A percentile compares a stretch with the other conserved stretches of the same genome.
These are phyloP conservation scores for Vannuccia rotundouncinata DNA, from an alignment of 2,888 invertebrate genomes.

Conservation along the genomic window DNA sequence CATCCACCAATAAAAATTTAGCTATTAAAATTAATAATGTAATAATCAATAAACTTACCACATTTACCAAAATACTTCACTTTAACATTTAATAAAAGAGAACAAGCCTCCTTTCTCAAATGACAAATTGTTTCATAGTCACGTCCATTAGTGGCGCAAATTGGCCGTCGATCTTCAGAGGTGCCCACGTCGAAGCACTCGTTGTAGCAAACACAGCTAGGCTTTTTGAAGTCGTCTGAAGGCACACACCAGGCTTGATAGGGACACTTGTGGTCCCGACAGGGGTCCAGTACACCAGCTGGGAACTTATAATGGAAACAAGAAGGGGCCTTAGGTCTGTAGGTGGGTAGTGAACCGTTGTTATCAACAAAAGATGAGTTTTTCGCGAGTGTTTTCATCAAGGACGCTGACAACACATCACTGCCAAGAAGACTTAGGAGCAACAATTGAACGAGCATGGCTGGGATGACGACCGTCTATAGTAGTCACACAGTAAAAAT, in stretches of 20 bases:
- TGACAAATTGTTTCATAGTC: slow-evolving; percentile 58
- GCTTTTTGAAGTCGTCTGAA: slow-evolving; percentile 65
- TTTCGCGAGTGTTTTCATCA: too few species aligned
- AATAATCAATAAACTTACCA: slow-evolving; percentile 54
- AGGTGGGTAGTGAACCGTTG: too few species aligned
- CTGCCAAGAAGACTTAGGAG: too few species aligned
- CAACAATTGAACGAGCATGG: too few species aligned
- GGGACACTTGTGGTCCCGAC: slow-evolving; percentile 65
- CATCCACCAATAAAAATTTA: too few species aligned
- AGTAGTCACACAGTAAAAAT: too few species aligned
- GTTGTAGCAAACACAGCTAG: slow-evolving; percentile 71
- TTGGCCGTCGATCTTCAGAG: slow-evolving; percentile 69
- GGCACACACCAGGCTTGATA: slow-evolving; percentile 66
- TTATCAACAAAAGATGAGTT: too few species aligned
- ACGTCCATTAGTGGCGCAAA: slow-evolving; percentile 65
- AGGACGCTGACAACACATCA: too few species aligned
- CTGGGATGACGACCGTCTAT: too few species aligned
- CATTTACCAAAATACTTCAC: slow-evolving; percentile 59
- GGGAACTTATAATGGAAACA: slow-evolving; percentile 18
- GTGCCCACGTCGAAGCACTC: slow-evolving; percentile 76
- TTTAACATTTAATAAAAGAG: slow-evolving; percentile 52
- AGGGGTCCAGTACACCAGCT: slow-evolving; percentile 58
- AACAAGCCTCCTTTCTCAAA: slow-evolving; percentile 55
- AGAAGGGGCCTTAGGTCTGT: too few species aligned
- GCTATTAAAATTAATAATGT: too few species aligned